These are phyloP conservation scores for Limanda limanda DNA, from an alignment of 2,113 vertebrate species.

Conservation along the genomic window DNA sequence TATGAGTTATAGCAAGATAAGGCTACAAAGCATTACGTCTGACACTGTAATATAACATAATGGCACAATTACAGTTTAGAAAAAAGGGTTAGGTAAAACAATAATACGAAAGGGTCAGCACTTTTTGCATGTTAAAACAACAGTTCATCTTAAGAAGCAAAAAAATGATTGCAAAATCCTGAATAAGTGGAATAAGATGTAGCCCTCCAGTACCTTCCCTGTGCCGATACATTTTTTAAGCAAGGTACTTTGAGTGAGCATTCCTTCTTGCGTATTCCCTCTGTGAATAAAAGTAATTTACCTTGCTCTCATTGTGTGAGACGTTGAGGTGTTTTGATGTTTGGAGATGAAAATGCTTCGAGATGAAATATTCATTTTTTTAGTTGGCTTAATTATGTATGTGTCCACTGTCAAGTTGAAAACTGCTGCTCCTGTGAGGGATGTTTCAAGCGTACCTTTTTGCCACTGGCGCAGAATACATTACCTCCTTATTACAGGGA, in stretches of 20 bases:
- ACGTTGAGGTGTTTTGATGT: slow-evolving; percentile 79
- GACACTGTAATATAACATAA: slow-evolving; percentile 54
- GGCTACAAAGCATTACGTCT: slow-evolving; percentile 44
- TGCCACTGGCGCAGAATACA: slow-evolving; percentile 77
- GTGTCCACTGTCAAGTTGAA: slow-evolving; percentile 78
- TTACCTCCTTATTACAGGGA: slow-evolving; percentile 69
- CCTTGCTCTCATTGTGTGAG: slow-evolving; percentile 72
- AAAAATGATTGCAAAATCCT: neutral
- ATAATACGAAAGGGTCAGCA: slow-evolving; percentile 31
- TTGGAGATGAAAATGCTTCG: slow-evolving; percentile 75
- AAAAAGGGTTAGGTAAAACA: slow-evolving; percentile 35
- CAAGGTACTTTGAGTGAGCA: slow-evolving; percentile 35
- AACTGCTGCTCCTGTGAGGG: slow-evolving; percentile 68
- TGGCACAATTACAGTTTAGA: slow-evolving; percentile 50
- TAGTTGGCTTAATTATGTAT: slow-evolving; percentile 77
- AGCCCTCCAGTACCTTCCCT: slow-evolving; percentile 1
- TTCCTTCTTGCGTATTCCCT: slow-evolving; percentile 62
- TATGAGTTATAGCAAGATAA: slow-evolving; percentile 37
- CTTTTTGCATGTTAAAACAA: slow-evolving; percentile 13
- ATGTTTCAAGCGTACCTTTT: slow-evolving; percentile 74
- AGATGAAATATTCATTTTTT: slow-evolving; percentile 79
- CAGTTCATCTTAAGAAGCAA: neutral
- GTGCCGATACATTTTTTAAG: slow-evolving; percentile 32
- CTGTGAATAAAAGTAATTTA: slow-evolving; percentile 66
- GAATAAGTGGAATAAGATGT: neutral